Conservation (phyloP, 2,113 vertebrate genomes). For the Cichladusa arquata region DNA sequence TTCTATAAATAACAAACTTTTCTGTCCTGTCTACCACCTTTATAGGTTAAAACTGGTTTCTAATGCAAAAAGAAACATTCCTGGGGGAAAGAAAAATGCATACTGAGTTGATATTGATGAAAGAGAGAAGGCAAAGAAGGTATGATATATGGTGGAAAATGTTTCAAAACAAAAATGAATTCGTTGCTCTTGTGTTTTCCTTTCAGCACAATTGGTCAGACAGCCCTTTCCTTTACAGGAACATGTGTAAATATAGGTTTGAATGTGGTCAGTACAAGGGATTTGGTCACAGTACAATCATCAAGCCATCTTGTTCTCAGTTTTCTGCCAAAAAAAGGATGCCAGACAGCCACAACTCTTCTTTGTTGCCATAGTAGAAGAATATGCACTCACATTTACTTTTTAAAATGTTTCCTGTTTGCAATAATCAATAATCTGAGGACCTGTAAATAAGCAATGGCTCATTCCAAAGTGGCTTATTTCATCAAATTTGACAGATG, state of each 20-base stretch:
- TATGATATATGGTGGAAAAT: neutral
- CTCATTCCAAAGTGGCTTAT: neutral
- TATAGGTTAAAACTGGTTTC: neutral
- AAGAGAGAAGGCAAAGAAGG: neutral
- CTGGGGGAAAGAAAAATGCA: fast-evolving
- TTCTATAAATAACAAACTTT: neutral
- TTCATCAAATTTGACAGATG: neutral
- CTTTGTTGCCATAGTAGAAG: neutral
- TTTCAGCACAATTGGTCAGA: neutral
- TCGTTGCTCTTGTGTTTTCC: neutral
- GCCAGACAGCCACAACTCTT: neutral
- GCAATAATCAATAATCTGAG: neutral
- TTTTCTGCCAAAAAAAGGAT: neutral
- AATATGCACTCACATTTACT: neutral
- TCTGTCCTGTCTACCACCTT: neutral
- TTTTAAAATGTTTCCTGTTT: neutral
- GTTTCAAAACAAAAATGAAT: neutral
- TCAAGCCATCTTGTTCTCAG: neutral
- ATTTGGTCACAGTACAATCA: neutral
- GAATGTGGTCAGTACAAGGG: neutral
- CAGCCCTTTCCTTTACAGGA: conserved; percentile 5
- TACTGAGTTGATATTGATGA: neutral
- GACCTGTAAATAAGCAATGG: neutral
- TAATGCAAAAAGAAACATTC: neutral
- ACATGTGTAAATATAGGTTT: conserved; percentile 31